A percentile compares a stretch with the other conserved stretches of the same genome.
phyloP scores from a whole-genome alignment of 2,113 vertebrate species.

The Dicaeum eximium region DNA sequence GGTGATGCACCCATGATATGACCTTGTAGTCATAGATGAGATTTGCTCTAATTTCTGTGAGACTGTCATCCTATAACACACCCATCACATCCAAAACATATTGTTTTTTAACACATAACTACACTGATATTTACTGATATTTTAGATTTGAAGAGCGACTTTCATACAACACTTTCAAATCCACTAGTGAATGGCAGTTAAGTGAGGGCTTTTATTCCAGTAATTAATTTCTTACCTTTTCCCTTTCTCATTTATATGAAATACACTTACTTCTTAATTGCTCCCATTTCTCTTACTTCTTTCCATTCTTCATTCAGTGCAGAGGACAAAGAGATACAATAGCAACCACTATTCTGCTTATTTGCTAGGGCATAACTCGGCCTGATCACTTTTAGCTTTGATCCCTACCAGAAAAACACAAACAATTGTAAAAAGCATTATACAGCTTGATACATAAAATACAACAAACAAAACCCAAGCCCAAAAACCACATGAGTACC shows the following conservation, averaged over 20 bases:
- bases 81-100: no score
- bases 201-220: background rate
- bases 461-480: background rate
- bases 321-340: conserved; percentile 77
- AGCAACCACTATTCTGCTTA: conserved; percentile 73
- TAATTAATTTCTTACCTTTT: background rate
- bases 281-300: conserved; percentile 76
- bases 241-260: background rate
- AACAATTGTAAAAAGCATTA: background rate
- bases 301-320: conserved; percentile 77
- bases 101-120: background rate
- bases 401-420: conserved; percentile 53
- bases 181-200: background rate
- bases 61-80: background rate
- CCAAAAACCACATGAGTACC: background rate
- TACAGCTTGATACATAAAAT: background rate
- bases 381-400: conserved; percentile 42
- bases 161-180: background rate
- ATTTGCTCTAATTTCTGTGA: background rate
- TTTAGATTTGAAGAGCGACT: background rate
- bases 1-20: background rate
- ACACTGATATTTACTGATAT: background rate
- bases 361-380: conserved; percentile 82
- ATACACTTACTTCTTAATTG: conserved; percentile 79
- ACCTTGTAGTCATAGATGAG: background rate